These are phyloP conservation scores for Nibea coibor DNA, from an alignment of 2,113 vertebrate species.

Conservation along the genomic window DNA sequence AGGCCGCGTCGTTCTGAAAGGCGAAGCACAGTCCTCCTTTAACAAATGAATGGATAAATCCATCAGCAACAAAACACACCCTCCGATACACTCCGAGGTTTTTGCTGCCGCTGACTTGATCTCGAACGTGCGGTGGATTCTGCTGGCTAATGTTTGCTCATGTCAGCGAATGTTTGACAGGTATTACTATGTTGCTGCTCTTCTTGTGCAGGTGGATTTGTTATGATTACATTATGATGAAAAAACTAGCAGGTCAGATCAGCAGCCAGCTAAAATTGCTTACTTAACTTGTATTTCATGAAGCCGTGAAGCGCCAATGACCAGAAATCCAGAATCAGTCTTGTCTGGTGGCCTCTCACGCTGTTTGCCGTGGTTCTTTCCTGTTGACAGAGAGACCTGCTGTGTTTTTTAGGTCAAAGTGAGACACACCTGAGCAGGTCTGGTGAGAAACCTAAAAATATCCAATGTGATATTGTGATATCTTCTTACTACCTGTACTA, in stretches of 20 bases:
- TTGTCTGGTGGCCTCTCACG: too few relatives aligned
- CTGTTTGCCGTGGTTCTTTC: neutral
- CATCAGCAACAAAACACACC: neutral
- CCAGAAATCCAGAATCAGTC: too few relatives aligned
- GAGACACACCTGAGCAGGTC: neutral
- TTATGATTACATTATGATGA: too few relatives aligned
- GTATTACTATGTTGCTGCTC: neutral
- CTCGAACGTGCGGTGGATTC: neutral
- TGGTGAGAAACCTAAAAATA: constrained; percentile 40
- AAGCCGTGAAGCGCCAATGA: too few relatives aligned
- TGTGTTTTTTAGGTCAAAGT: constrained; percentile 16
- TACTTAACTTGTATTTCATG: too few relatives aligned
- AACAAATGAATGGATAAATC: neutral
- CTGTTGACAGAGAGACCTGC: constrained; percentile 56
- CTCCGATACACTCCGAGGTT: neutral
- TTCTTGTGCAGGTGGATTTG: neutral
- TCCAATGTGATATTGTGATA: neutral
- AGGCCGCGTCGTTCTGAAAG: neutral
- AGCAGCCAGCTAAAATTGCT: too few relatives aligned
- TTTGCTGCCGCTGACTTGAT: too few relatives aligned
- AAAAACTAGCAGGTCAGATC: too few relatives aligned
- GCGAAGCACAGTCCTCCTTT: neutral
- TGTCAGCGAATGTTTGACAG: neutral
- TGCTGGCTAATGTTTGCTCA: neutral
- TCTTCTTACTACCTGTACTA: neutral